These are phyloP conservation scores for Pangasius krempfi DNA, from an alignment of 2,797 vertebrate genomes.

Conservation along the genomic window DNA sequence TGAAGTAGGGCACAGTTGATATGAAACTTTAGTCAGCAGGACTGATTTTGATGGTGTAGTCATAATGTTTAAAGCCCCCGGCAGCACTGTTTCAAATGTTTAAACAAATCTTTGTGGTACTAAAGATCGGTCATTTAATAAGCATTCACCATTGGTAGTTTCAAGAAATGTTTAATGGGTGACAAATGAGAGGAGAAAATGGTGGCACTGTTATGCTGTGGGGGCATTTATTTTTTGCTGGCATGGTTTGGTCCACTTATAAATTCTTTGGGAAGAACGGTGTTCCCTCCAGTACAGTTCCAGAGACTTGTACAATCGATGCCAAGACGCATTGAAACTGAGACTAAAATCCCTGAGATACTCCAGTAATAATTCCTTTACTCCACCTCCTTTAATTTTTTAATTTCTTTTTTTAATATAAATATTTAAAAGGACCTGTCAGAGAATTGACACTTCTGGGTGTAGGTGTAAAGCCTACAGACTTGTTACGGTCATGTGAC, in stretches of 20 bases:
- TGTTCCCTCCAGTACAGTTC: not conserved
- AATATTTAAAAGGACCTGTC: no score
- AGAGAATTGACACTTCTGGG: no score
- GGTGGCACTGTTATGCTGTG: not conserved
- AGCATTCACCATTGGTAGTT: not conserved
- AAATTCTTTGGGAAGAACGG: not conserved
- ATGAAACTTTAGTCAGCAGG: not conserved
- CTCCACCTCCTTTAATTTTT: not conserved
- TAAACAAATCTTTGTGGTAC: not conserved
- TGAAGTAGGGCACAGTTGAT: not conserved
- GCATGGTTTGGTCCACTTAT: not conserved
- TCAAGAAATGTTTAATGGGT: not conserved
- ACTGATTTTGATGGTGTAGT: not conserved
- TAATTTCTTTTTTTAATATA: no score
- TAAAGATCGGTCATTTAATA: not conserved
- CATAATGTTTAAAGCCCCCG: not conserved
- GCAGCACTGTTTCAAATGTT: not conserved
- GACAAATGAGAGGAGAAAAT: not conserved
- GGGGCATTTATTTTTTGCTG: conserved; percentile 3
- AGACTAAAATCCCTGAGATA: not conserved
- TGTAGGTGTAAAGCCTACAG: no score
- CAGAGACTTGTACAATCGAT: not conserved
- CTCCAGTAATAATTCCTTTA: not conserved
- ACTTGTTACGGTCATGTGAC: not conserved
- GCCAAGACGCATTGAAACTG: not conserved